phyloP scores from a whole-genome alignment of 2,113 vertebrate genomes.

The Colossoma macropomum region DNA sequence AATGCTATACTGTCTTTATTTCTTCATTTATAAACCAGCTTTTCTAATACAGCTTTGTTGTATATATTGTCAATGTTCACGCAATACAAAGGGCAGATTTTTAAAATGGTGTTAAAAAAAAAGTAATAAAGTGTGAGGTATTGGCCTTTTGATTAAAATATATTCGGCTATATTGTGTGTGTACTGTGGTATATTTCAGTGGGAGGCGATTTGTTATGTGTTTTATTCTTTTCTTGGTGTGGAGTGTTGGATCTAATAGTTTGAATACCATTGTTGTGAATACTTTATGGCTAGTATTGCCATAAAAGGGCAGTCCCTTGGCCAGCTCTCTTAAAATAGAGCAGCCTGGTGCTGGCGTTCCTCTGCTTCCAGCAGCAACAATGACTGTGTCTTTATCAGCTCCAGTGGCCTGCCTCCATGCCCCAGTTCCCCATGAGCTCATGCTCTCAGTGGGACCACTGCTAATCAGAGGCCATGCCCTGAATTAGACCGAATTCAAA shows the following conservation, averaged over 20 bases:
- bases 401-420: not conserved
- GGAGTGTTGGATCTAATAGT: not conserved
- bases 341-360: constrained; percentile 16
- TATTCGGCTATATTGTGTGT: too few species aligned
- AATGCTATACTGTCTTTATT: not conserved
- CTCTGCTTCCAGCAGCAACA: constrained; percentile 17
- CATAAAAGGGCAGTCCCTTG: constrained; percentile 32
- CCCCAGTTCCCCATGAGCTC: constrained; percentile 37
- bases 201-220: too few species aligned
- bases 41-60: too few species aligned
- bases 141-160: too few species aligned
- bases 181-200: too few species aligned
- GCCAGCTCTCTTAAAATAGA: constrained; percentile 31
- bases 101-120: too few species aligned
- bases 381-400: constrained; percentile 5
- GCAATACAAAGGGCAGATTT: too few species aligned
- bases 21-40: too few species aligned
- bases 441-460: not conserved
- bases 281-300: not conserved
- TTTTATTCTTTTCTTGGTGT: not conserved
- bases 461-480: not conserved
- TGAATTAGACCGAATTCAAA: constrained; percentile 34
- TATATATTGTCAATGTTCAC: too few species aligned
- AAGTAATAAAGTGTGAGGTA: too few species aligned
- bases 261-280: not conserved